Conservation (phyloP, 2,113 vertebrate genomes). For the Ceyx melanurus region DNA sequence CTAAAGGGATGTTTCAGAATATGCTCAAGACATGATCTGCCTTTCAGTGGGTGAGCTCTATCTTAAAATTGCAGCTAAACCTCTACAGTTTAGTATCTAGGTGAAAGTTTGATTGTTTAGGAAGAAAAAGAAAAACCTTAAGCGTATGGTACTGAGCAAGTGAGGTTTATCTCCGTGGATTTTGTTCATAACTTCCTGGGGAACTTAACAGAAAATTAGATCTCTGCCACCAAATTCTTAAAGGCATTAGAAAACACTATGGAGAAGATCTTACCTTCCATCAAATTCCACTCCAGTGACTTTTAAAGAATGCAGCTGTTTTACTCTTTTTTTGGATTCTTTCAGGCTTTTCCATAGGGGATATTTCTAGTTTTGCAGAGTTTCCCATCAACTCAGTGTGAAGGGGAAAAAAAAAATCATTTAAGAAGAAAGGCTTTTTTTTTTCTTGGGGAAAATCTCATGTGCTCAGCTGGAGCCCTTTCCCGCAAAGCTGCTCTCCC, state of each 20-base stretch:
- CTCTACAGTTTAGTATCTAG: background rate
- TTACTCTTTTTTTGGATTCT: background rate
- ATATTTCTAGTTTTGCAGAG: slow-evolving; percentile 25
- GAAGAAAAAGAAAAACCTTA: background rate
- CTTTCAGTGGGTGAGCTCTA: background rate
- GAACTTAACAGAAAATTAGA: slow-evolving; percentile 69
- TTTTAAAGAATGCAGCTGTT: slow-evolving; percentile 59
- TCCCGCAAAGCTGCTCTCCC: background rate
- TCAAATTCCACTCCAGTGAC: slow-evolving; percentile 43
- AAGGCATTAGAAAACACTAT: background rate
- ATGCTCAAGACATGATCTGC: background rate
- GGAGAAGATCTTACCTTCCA: slow-evolving; percentile 40
- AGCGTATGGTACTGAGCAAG: background rate
- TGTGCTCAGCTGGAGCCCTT: slow-evolving; percentile 36
- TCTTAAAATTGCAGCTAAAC: slow-evolving; percentile 33
- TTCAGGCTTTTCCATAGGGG: slow-evolving; percentile 43
- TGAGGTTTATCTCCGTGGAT: background rate
- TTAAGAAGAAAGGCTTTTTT: background rate
- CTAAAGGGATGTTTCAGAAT: background rate
- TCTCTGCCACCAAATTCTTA: slow-evolving; percentile 27
- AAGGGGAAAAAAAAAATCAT: too few species aligned
- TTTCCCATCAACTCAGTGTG: background rate
- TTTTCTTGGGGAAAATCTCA: slow-evolving; percentile 7
- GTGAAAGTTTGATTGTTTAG: slow-evolving; percentile 22
- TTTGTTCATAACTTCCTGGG: slow-evolving; percentile 20